Base-by-base conservation (phyloP, 1,140 invertebrate species). In the Ostrea denselamellosa region DNA sequence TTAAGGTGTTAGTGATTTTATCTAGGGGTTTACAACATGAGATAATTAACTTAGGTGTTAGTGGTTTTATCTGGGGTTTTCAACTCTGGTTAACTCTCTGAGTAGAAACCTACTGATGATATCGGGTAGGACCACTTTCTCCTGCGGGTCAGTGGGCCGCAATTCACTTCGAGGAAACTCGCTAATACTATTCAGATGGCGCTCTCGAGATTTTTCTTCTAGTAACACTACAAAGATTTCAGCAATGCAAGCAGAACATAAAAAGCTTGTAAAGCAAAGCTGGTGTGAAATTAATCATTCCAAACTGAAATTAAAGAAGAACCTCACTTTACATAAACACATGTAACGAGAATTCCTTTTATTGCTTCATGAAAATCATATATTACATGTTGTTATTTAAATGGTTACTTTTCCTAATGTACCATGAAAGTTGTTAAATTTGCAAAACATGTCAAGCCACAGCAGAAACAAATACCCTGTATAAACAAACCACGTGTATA, bases 81-180 rank as follows among this genome's bases (percentile, higher is more conserved):
- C 34, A 17, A 62, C 56, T 28, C 25, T 28, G 28, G 68, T 62
- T 62, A 62, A 62, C 56, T 62, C 56, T 62, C 19, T 19, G 56
- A 62, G n/a, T 5, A 44, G 9, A 85, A 28, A 91, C 90, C 85
- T 95, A 98, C 98, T 97, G 96, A 98, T 96, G 86, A 97, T 97
- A 58, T 97, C 97, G 81, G 98, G 98, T 87, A 98, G 95, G 89
- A 97, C 96, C 85, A 97, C 97, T 94, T 98, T 98, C 93, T 98
- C 98, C 88, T 97, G 96, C 77, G 97, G 98, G 89, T 97, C 96
- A 7, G 97, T 97, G 91, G 97, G 97, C 93, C 98, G 97, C 94
- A 98, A 96, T 86, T 92, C 91, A 19, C 89, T 90, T 90, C 96
- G 96, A 87, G 97, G 97, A 95, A 98, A 98, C 14, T 96, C 96